Conservation (phyloP, 2,888 invertebrate genomes). For the Agrochola macilenta region DNA sequence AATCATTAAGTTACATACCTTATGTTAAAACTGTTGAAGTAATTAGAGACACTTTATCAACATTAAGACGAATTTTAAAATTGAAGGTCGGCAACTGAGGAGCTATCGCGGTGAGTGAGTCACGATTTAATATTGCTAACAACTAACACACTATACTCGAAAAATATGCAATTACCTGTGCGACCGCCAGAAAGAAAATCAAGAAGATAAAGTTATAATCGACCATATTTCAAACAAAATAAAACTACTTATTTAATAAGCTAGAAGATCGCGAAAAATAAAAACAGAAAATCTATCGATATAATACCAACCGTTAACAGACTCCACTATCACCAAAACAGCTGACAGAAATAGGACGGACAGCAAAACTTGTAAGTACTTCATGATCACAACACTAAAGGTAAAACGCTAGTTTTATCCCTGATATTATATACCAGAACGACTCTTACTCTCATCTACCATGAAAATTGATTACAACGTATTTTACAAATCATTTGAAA, state of each 20-base stretch:
- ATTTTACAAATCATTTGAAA: conserved; percentile 15
- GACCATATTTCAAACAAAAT: not conserved
- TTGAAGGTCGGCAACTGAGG: not conserved
- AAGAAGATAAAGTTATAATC: not conserved
- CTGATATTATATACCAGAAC: conserved; percentile 18
- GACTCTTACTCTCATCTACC: not conserved
- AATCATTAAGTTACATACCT: conserved; percentile 6
- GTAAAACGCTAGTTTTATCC: not conserved
- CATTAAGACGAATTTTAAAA: not conserved
- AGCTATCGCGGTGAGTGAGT: not conserved
- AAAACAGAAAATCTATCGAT: no score
- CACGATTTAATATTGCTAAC: not conserved
- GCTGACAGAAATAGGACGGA: not conserved
- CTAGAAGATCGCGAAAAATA: not conserved
- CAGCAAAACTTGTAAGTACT: not conserved
- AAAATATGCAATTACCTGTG: not conserved
- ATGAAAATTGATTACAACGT: conserved; percentile 20
- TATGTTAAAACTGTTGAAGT: not conserved
- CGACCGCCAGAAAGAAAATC: not conserved
- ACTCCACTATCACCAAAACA: conserved; percentile 11
- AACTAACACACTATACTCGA: not conserved
- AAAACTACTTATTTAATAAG: not conserved
- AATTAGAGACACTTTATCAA: no score
- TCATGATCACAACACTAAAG: conserved; percentile 17
- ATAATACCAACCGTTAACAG: not conserved